phyloP scores from a whole-genome alignment of 2,888 invertebrate genomes.

The Ophion slaviceki region DNA sequence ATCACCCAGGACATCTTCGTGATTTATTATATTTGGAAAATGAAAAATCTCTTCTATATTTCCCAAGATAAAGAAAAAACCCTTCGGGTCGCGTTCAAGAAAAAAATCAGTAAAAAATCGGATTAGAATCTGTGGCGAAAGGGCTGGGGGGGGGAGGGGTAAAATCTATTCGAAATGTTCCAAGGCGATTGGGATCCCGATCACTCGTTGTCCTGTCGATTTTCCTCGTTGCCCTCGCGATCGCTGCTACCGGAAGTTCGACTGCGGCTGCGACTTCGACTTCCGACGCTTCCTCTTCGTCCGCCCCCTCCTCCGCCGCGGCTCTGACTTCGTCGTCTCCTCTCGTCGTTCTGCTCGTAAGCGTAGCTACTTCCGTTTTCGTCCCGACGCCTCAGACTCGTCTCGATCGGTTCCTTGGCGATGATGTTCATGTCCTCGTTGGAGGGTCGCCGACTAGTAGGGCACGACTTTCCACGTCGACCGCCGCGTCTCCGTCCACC shows the following conservation, averaged over 20 bases:
- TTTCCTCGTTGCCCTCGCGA: conserved; percentile 67
- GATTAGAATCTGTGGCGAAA: not conserved
- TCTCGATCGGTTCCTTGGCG: conserved; percentile 64
- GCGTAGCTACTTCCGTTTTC: conserved; percentile 52
- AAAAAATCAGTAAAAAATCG: conserved; percentile 1
- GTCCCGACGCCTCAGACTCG: conserved; percentile 33
- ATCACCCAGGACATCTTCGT: too few relatives aligned
- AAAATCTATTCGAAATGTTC: too few relatives aligned
- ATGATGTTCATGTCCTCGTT: conserved; percentile 63
- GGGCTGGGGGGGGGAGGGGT: not conserved
- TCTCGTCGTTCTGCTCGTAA: conserved; percentile 62
- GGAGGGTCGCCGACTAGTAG: conserved; percentile 19
- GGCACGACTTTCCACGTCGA: conserved; percentile 59
- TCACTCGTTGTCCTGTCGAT: conserved; percentile 53
- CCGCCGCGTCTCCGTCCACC: conserved; percentile 53
- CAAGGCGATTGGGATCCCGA: not conserved
- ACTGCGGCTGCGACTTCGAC: conserved; percentile 72
- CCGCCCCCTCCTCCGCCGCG: conserved; percentile 68
- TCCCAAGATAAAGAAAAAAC: too few relatives aligned
- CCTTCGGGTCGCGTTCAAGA: conserved; percentile 2
- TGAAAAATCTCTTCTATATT: too few relatives aligned
- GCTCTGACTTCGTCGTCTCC: conserved; percentile 58
- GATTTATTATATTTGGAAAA: too few relatives aligned
- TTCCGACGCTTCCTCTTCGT: conserved; percentile 69
- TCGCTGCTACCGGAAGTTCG: conserved; percentile 74